These are phyloP conservation scores for Incurvaria masculella DNA, from an alignment of 2,888 invertebrate species.

Conservation along the genomic window DNA sequence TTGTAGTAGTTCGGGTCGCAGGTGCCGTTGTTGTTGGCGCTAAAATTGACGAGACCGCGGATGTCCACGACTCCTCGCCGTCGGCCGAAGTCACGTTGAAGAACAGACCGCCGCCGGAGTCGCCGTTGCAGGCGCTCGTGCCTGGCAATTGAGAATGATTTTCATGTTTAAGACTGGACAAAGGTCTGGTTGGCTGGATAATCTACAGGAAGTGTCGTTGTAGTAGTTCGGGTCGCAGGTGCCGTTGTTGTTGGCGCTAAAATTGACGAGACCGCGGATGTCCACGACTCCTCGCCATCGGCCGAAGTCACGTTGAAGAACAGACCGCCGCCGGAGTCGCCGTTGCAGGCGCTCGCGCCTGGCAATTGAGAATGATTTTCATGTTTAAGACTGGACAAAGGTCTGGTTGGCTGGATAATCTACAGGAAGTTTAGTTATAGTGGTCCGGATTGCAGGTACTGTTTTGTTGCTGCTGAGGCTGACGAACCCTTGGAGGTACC, in stretches of 20 bases:
- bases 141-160: too few species aligned
- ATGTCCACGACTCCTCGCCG: conserved; percentile 9
- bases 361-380: too few species aligned
- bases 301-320: conserved; percentile 1
- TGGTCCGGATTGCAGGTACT: conserved; percentile 18
- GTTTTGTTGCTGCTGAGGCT: conserved; percentile 10
- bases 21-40: conserved; percentile 10
- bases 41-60: conserved; percentile 11
- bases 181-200: too few species aligned
- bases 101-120: conserved; percentile 14
- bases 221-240: conserved; percentile 19
- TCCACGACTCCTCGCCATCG: conserved; percentile 7
- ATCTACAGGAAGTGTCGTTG: too few species aligned
- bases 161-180: too few species aligned
- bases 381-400: too few species aligned
- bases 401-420: too few species aligned
- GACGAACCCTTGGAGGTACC: conserved; percentile 12
- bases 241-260: conserved; percentile 10
- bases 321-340: conserved; percentile 15
- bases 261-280: conserved; percentile 11
- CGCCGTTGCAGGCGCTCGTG: conserved; percentile 15
- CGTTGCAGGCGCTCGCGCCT: conserved; percentile 15
- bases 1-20: conserved; percentile 19
- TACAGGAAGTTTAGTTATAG: too few species aligned
- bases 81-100: background rate